These are phyloP conservation scores for Alloplasta piceator DNA, from an alignment of 2,888 invertebrate genomes.

Conservation along the genomic window DNA sequence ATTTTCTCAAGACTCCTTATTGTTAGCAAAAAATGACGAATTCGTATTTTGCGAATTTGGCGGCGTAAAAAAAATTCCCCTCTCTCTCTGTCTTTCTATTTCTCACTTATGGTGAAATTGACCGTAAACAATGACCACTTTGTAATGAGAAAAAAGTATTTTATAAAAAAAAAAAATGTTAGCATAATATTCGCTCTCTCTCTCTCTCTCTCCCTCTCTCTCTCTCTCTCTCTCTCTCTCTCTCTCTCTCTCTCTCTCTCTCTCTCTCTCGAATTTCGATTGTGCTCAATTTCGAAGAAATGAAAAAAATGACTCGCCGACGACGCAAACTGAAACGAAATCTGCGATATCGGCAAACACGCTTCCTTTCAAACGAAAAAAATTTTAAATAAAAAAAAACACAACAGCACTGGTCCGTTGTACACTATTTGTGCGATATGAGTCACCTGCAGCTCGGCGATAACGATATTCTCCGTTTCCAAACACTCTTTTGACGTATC, in stretches of 20 bases:
- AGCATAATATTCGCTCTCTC: background rate
- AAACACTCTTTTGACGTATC: slow-evolving; percentile 31
- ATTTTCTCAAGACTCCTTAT: too few species aligned
- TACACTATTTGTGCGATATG: slow-evolving; percentile 1
- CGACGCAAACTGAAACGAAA: slow-evolving; percentile 23
- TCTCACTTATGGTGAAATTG: background rate
- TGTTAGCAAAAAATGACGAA: too few species aligned
- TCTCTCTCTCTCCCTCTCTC: background rate
- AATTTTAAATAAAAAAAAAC: background rate
- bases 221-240: background rate
- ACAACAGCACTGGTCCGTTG: slow-evolving; percentile 11
- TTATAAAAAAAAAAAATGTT: background rate
- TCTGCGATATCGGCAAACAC: slow-evolving; percentile 5
- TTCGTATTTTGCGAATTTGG: too few species aligned
- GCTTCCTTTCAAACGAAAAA: slow-evolving; percentile 8
- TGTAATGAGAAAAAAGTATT: background rate
- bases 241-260: background rate
- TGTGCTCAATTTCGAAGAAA: slow-evolving; percentile 9
- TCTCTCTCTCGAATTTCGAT: background rate
- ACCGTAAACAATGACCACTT: background rate
- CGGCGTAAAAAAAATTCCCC: too few species aligned
- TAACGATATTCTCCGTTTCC: slow-evolving; percentile 21
- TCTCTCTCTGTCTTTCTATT: too few species aligned
- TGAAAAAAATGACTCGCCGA: slow-evolving; percentile 23
- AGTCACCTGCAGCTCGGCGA: slow-evolving; percentile 19